These are phyloP conservation scores for Schlechtendalia chinensis DNA, from an alignment of 1,140 invertebrate species.

Conservation along the genomic window DNA sequence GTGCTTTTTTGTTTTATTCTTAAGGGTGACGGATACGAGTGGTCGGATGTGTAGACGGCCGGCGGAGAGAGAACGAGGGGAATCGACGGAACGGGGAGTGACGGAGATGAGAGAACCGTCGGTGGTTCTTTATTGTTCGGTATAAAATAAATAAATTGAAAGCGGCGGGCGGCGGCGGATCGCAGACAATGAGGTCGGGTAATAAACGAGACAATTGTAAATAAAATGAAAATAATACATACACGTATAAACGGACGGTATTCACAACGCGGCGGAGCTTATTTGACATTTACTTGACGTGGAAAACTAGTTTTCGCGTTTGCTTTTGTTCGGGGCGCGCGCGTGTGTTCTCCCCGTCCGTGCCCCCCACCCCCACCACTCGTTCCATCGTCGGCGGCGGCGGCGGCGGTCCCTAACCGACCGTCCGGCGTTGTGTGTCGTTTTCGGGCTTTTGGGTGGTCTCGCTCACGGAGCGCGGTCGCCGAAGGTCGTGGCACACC, in stretches of 20 bases:
- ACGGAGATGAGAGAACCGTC: not conserved
- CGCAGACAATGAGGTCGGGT: conserved; percentile 43
- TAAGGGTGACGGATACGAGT: not conserved
- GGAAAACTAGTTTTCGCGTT: conserved; percentile 48
- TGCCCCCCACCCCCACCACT: not conserved
- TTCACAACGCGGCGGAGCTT: conserved; percentile 41
- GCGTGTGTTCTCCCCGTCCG: not conserved
- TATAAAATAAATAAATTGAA: conserved; percentile 48
- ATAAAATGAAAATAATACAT: conserved; percentile 47
- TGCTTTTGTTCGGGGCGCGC: conserved; percentile 32
- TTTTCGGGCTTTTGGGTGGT: not conserved
- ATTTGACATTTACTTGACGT: conserved; percentile 49
- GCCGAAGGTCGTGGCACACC: too few species aligned
- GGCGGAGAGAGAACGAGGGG: not conserved
- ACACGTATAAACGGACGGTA: conserved; percentile 30
- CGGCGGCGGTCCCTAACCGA: too few species aligned
- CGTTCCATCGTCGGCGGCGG: too few species aligned
- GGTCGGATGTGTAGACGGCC: not conserved
- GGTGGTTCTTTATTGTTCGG: conserved; percentile 47
- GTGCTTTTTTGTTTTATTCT: conserved; percentile 10
- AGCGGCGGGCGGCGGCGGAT: conserved; percentile 9
- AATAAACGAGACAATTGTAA: conserved; percentile 47
- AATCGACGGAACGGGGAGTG: too few species aligned
- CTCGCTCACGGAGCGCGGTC: too few species aligned
- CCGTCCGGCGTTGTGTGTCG: not conserved